Evolutionary conservation across 92 coral and sea anemone genomes (phyloP).

Genomic region (Zoanthus solanderi): DNA sequence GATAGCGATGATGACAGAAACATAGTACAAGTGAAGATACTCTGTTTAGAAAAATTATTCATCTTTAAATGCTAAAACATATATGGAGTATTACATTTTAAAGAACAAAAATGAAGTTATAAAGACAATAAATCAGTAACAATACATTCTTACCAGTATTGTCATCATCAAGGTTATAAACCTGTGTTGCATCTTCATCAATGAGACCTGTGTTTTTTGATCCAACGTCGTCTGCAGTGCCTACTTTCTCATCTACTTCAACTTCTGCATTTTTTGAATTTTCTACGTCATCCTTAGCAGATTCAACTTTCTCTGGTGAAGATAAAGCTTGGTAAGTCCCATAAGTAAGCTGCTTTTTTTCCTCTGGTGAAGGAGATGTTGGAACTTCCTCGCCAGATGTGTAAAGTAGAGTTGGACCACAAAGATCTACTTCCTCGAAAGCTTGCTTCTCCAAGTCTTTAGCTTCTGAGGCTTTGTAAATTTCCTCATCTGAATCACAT

Average conservation of each 20-base stretch:
- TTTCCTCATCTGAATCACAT: slow-evolving; percentile 23
- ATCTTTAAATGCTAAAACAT: background rate
- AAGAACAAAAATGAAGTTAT: background rate
- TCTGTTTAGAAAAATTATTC: background rate
- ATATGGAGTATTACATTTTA: no score
- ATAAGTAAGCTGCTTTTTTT: background rate
- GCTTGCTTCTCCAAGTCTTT: slow-evolving; percentile 5
- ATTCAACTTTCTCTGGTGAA: background rate
- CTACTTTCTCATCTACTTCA: background rate
- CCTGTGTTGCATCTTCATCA: slow-evolving; percentile 37
- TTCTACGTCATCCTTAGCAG: background rate
- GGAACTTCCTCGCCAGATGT: slow-evolving; percentile 20
- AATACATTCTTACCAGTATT: slow-evolving; percentile 2
- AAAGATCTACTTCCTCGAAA: slow-evolving; percentile 11
- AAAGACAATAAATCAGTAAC: background rate
- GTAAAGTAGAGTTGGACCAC: slow-evolving; percentile 37
- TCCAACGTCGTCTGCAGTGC: background rate
- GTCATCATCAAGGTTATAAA: slow-evolving; percentile 17
- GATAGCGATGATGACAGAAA: no score
- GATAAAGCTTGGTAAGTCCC: background rate
- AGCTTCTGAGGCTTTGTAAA: background rate
- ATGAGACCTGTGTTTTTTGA: background rate
- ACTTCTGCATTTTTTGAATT: background rate
- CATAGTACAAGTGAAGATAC: no score
- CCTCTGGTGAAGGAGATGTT: background rate